Base-by-base conservation (phyloP, 2,113 vertebrate genomes). In the Marmota monax region DNA sequence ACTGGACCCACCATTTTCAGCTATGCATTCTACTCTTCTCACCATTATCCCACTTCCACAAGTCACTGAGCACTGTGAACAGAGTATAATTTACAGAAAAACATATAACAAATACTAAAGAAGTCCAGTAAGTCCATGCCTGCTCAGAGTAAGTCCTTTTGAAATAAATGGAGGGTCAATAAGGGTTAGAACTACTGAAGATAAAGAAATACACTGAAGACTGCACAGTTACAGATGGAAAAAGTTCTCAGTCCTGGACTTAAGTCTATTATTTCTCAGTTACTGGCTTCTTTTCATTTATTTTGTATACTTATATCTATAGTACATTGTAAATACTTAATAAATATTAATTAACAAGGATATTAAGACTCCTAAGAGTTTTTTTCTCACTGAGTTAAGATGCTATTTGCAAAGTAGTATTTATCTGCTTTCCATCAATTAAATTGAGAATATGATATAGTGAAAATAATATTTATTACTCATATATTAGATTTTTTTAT, bases 1-100 rank as follows among this genome's bases (percentile, higher is more conserved):
- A 95, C 99, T 99, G 51, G 97, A 82, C 84, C 98, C 97, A 74
- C 98, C 98, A 87, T 99, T 98, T 96, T 99, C 98, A 45, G 98
- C 98, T 97, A 98, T 73, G 84, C 99, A 99, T 95, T 98, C 98
- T 14, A 99, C 98, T 17, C 92, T 98, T 95, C 99, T 99, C 96
- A 99, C 98, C 98, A 98, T 99, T 84, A 99, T 92, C 10, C 99
- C 99, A 14, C 88, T 97, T 76, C 99, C 99, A 85, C 99, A 99
- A 65, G 99, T 99, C 97, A 99, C 99, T 12, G 99, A 99, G 94
- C 99, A 99, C 99, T 99, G 96, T 77, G 74, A 4, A 69, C 1
- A 94, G 82, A 97, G 3, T 45, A 92, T 7, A 98, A 63, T 74
- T 73, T 78, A 70, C 61, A 95, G 74, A 10, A 48, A 88, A 94